phyloP scores from a whole-genome alignment of 2,113 vertebrate species.

The Scalopus aquaticus region DNA sequence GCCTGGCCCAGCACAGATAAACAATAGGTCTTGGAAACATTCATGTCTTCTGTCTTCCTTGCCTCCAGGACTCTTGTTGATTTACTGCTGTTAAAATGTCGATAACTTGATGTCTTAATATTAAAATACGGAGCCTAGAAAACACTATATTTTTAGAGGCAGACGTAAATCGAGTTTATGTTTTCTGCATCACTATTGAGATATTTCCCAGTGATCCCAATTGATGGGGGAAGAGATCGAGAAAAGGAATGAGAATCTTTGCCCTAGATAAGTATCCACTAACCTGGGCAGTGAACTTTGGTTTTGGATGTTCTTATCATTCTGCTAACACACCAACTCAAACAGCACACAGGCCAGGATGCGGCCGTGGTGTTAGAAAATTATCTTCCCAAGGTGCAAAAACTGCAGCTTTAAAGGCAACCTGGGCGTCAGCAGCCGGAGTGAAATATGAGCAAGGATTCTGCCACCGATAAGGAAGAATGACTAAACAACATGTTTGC shows the following conservation, averaged over 20 bases:
- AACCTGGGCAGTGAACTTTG: neutral
- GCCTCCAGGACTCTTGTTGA: neutral
- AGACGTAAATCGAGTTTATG: neutral
- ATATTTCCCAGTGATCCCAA: slow-evolving; percentile 5
- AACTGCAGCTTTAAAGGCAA: neutral
- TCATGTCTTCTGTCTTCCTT: neutral
- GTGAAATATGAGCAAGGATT: neutral
- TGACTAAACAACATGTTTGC: neutral
- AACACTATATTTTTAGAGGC: neutral
- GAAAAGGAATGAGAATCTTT: neutral
- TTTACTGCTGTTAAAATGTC: neutral
- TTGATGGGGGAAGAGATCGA: neutral
- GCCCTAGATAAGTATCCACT: neutral
- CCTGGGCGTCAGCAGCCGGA: neutral
- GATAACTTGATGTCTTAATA: neutral
- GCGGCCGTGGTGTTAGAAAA: neutral
- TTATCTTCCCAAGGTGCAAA: neutral
- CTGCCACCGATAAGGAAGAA: neutral
- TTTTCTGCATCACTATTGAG: neutral
- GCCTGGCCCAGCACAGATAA: neutral
- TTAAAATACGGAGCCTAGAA: neutral
- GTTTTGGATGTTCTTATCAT: neutral
- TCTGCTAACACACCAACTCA: neutral
- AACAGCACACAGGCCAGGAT: neutral
- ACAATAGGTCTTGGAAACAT: neutral